Evolutionary conservation across 2,888 invertebrate species (phyloP), one percentile per base, ranked within the genome.

Genomic region (Scaptomyza parva): DNA sequence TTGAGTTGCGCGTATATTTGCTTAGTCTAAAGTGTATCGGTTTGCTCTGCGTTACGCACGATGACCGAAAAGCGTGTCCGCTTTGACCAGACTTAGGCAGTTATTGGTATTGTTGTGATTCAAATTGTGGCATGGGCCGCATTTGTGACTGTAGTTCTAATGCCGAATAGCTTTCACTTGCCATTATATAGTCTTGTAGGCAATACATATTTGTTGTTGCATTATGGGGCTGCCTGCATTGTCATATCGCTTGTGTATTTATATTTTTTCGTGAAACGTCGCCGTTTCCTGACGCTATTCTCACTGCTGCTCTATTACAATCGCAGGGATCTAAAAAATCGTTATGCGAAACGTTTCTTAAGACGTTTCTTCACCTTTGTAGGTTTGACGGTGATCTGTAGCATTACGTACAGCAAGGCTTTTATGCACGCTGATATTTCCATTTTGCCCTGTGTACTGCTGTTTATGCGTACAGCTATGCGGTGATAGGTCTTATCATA

Each of bases 1-100:
- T 26, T 18, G 88, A 86, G 37, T 39, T 88, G 28, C 71, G 78
- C 41, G 22, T 79, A n/a, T 84, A 84, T 57, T 68, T 89, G 24
- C 17, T 64, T 2, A 86, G 75, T 12, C 51, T 88, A 2, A 86
- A 82, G 45, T 68, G 44, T n/a, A 40, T 82, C 39, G 89, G 89
- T 7, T 55, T 88, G 30, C 58, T 86, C 0, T 69, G 77, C 60
- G 26, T 71, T 0, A 66, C 69, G 7, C 63, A 61, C 6, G 50
- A 75, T 7, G 20, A 20, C 9, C 1, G 9, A 2, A 18, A 20
- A 7, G 12, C 20, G 1, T 40, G 33, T 24, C 39, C n/a, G 12
- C 43, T 52, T 3, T 17, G 71, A 87, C 47, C 52, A 55, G 1
- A 33, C 18, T 0, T 11, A 51, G 8, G 55, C 61, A 0, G 1